These are phyloP conservation scores for Lycocerus yunnanus DNA, from an alignment of 2,888 invertebrate genomes.

Conservation along the genomic window DNA sequence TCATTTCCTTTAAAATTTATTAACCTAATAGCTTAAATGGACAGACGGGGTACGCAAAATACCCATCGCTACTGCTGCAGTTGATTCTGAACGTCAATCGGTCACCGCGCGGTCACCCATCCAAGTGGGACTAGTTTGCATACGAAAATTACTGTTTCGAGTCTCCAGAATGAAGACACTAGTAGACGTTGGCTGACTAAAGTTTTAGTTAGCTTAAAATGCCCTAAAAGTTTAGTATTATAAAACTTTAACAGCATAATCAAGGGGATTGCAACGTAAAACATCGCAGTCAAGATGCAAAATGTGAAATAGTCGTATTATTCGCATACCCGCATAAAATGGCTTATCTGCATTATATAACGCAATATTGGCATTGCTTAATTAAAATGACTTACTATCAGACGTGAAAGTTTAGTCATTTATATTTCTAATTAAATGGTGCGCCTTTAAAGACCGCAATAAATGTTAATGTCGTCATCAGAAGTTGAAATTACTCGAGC, in stretches of 20 bases:
- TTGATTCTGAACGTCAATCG: too few relatives aligned
- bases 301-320: background rate
- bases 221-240: background rate
- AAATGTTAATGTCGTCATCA: background rate
- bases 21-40: background rate
- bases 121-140: too few relatives aligned
- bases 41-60: too few relatives aligned
- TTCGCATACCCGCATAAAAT: background rate
- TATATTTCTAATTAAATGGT: conserved; percentile 15
- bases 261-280: background rate
- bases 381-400: conserved; percentile 10
- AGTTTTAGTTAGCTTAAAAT: background rate
- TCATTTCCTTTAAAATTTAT: background rate
- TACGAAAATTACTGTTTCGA: too few relatives aligned
- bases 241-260: background rate
- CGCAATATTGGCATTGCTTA: conserved; percentile 1
- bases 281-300: background rate
- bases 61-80: too few relatives aligned
- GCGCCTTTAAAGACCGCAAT: conserved; percentile 5
- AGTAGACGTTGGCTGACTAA: background rate
- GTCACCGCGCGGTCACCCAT: too few relatives aligned
- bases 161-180: too few relatives aligned
- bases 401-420: conserved; percentile 1
- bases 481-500: conserved; percentile 4
- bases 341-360: background rate